A percentile compares a stretch with the other conserved stretches of the same genome.
Evolutionary conservation across 2,797 vertebrate genomes (phyloP).

Genomic region (Poecile montanus): DNA sequence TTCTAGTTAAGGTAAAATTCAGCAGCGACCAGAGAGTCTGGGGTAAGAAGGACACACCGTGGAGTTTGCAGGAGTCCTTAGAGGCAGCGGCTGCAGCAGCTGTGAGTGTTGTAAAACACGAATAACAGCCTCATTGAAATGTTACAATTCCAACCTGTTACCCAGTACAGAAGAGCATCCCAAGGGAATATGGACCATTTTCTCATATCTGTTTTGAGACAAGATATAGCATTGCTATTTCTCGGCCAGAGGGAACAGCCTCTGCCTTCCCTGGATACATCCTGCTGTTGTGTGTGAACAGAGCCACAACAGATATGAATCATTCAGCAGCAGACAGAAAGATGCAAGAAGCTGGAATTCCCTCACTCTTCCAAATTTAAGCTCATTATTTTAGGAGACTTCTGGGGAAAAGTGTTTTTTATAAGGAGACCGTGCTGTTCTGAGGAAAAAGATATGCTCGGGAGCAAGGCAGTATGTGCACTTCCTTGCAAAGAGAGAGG

Average conservation of each 20-base stretch:
- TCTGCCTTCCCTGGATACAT: neutral
- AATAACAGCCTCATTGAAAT: neutral
- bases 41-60: neutral
- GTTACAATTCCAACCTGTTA: neutral
- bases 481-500: neutral
- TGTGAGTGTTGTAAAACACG: fast-evolving
- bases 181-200: neutral
- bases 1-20: neutral
- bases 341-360: neutral
- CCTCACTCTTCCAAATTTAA: neutral
- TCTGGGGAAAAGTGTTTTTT: neutral
- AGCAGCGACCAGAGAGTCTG: neutral
- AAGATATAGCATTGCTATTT: neutral
- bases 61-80: neutral
- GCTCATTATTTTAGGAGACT: neutral
- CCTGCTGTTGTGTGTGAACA: neutral
- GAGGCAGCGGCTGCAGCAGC: neutral
- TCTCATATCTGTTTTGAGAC: neutral
- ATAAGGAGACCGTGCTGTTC: neutral
- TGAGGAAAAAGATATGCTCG: neutral
- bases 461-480: neutral
- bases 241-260: fast-evolving
- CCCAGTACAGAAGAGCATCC: neutral
- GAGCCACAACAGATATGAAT: neutral
- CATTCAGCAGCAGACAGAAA: neutral